Conservation (phyloP, 23 tunicate species). For the Trididemnum clinides region DNA sequence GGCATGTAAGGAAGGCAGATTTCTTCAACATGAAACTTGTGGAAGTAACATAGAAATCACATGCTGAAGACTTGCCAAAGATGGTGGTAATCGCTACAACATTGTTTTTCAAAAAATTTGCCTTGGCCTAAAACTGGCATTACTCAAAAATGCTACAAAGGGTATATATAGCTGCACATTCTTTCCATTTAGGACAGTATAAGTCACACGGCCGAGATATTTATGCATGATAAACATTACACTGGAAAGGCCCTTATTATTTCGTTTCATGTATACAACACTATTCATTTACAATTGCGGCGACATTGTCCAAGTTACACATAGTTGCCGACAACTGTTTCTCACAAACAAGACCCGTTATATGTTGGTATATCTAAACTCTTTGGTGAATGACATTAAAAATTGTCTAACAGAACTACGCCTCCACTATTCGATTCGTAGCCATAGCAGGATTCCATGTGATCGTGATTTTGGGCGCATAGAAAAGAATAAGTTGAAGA, state of each 20-base stretch:
- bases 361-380: not conserved
- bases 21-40: not conserved
- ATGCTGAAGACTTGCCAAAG: not conserved
- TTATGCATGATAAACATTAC: not conserved
- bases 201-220: not conserved
- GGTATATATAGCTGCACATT: not conserved
- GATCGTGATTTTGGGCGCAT: slow-evolving; percentile 23
- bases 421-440: not conserved
- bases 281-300: not conserved
- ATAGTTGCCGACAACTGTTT: slow-evolving; percentile 18
- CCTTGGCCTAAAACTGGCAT: not conserved
- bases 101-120: not conserved
- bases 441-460: slow-evolving; percentile 10
- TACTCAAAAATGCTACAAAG: not conserved
- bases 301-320: not conserved
- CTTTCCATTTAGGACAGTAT: not conserved
- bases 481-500: not conserved
- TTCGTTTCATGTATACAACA: not conserved
- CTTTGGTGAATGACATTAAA: not conserved
- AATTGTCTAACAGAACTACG: not conserved
- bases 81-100: not conserved
- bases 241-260: slow-evolving; percentile 4
- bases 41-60: not conserved
- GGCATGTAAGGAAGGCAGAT: not conserved
- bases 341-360: slow-evolving; percentile 11